These are phyloP conservation scores for Danionella cerebrum DNA, from an alignment of 2,113 vertebrate species.

Conservation along the genomic window DNA sequence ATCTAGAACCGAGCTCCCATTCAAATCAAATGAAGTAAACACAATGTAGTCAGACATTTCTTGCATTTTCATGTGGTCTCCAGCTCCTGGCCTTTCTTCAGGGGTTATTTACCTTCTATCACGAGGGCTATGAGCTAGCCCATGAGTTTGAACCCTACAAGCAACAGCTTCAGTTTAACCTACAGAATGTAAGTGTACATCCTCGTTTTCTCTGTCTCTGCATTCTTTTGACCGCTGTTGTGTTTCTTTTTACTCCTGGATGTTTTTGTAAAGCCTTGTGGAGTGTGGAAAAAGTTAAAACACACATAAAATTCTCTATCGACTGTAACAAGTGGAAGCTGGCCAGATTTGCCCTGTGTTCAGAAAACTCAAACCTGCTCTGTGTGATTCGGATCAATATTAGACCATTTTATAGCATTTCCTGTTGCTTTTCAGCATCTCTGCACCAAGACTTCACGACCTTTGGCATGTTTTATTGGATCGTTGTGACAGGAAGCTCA, in stretches of 20 bases:
- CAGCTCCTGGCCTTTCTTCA: constrained; percentile 97
- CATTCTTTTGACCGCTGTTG: neutral
- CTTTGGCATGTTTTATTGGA: neutral
- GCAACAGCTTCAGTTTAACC: constrained; percentile 94
- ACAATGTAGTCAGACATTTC: neutral
- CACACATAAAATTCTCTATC: neutral
- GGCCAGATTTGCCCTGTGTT: neutral
- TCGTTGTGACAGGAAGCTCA: neutral
- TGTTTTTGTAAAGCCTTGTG: neutral
- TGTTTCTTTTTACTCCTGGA: neutral
- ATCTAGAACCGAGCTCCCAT: too few species aligned
- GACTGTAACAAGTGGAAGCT: neutral
- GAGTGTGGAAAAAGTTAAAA: neutral
- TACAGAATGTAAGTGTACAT: constrained; percentile 83
- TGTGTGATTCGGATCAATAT: neutral
- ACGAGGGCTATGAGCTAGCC: constrained; percentile 94
- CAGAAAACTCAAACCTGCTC: neutral
- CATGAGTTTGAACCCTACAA: constrained; percentile 96
- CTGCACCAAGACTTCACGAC: neutral
- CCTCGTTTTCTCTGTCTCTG: neutral
- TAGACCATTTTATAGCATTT: neutral
- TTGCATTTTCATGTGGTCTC: neutral
- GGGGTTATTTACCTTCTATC: constrained; percentile 96
- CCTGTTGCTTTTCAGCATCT: neutral
- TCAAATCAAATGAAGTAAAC: neutral